A percentile compares a stretch with the other conserved stretches of the same genome.
Conservation (phyloP, 2,113 vertebrate genomes). For the Sakesphorus luctuosus region DNA sequence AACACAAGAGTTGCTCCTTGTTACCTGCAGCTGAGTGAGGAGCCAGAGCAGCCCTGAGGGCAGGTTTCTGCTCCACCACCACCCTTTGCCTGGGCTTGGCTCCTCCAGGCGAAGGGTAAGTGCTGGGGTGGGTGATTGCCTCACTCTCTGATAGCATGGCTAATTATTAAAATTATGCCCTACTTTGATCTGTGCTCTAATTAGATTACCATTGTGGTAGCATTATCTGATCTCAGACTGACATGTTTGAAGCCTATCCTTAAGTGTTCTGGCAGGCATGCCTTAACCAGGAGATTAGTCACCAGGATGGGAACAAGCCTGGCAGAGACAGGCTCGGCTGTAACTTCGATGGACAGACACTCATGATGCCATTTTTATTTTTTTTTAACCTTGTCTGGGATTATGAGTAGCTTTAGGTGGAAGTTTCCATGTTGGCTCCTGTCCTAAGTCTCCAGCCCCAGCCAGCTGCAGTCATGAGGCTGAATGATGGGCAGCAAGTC, state of each 20-base stretch:
- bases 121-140: rapidly evolving
- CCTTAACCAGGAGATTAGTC: neutral
- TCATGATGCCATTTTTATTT: neutral
- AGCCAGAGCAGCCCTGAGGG: neutral
- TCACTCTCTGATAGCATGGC: neutral
- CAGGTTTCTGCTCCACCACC: neutral
- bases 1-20: neutral
- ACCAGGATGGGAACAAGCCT: neutral
- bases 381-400: neutral
- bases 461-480: neutral
- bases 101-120: neutral
- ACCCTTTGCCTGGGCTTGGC: neutral
- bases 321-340: neutral
- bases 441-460: neutral
- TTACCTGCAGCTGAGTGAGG: neutral
- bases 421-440: slow-evolving; percentile 44
- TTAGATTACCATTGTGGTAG: neutral
- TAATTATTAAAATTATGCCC: neutral
- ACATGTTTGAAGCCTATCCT: neutral
- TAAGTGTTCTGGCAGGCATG: neutral
- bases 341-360: neutral
- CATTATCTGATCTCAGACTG: neutral
- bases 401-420: neutral
- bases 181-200: slow-evolving; percentile 17
- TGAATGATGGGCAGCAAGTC: neutral